Evolutionary conservation across 2,888 invertebrate species (phyloP), one percentile per base, ranked within the genome.

Genomic region (Xestia c-nigrum): DNA sequence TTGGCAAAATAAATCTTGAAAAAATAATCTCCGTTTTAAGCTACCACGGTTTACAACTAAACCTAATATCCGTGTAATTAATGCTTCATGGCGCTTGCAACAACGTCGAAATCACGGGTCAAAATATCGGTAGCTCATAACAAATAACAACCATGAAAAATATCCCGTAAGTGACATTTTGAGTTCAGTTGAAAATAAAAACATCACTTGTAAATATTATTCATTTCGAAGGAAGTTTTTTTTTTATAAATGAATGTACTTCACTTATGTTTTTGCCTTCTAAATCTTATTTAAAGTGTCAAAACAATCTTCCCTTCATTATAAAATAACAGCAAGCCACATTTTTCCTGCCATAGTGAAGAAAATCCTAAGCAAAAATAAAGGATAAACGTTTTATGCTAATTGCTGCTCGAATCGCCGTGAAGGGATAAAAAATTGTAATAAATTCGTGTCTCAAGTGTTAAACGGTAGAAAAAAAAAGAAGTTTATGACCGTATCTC

Each of bases 391-490:
- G 63, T 71, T 89, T 87, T 85, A 87, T 87, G 89, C 80, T 90
- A 90, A 90, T 88, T 87, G 77, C 83, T 71, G 52, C 81, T 82
- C 68, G 40, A 80, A 85, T 79, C 76, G 79, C 71, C 76, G 84
- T 76, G 79, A 85, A 89, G 86, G 88, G 84, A 87, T 87, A 84
- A 86, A 89, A 86, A 85, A 89, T 74, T 70, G 80, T 76, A 86
- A 84, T 86, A 84, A 84, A 88, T 87, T 87, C 84, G 65, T 83
- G 84, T 72, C 71, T 80, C 69, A 66, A 80, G 84, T 80, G 83
- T 84, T 86, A 86, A 88, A 84, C 76, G 64, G 57, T 72, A 68
- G 64, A 61, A 78, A 78, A 63, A n/a, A 74, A 75, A 81, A 31
- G n/a, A n/a, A 67, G 43, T 82, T 86, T 81, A 82, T 71, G 82